These are phyloP conservation scores for Stichopus horrens DNA, from an alignment of 53 echinoderm and acorn worm species.

Conservation along the genomic window DNA sequence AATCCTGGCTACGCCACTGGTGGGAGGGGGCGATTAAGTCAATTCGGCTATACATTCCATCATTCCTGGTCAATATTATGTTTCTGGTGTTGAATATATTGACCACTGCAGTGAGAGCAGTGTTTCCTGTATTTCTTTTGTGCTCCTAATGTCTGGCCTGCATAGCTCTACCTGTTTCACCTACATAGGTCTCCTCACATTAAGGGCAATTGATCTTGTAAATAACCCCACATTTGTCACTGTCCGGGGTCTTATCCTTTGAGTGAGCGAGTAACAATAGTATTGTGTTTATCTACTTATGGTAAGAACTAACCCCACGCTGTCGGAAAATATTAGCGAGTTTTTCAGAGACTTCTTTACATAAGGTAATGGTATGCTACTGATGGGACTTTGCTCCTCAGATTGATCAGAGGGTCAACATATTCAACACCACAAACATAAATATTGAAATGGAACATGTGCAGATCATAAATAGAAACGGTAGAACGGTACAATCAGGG, in stretches of 20 bases:
- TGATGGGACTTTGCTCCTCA: not conserved
- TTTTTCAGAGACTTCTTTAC: not conserved
- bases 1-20: too few species aligned
- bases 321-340: not conserved
- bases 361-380: not conserved
- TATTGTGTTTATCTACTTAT: not conserved
- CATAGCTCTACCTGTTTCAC: slow-evolving; percentile 15
- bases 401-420: too few species aligned
- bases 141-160: slow-evolving; percentile 7
- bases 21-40: too few species aligned
- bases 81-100: too few species aligned
- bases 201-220: slow-evolving; percentile 14
- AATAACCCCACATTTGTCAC: not conserved
- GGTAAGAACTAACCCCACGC: not conserved
- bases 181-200: slow-evolving; percentile 18
- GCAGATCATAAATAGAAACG: too few species aligned
- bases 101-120: too few species aligned
- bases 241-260: not conserved
- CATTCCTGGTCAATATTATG: too few species aligned
- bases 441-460: too few species aligned
- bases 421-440: too few species aligned
- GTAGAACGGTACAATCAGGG: too few species aligned
- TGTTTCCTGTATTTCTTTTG: slow-evolving; percentile 20
- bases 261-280: not conserved
- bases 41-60: too few species aligned